Evolutionary conservation across 2,113 vertebrate genomes (phyloP), one percentile per base, ranked within the genome.

Genomic region (Gracilinanus agilis): DNA sequence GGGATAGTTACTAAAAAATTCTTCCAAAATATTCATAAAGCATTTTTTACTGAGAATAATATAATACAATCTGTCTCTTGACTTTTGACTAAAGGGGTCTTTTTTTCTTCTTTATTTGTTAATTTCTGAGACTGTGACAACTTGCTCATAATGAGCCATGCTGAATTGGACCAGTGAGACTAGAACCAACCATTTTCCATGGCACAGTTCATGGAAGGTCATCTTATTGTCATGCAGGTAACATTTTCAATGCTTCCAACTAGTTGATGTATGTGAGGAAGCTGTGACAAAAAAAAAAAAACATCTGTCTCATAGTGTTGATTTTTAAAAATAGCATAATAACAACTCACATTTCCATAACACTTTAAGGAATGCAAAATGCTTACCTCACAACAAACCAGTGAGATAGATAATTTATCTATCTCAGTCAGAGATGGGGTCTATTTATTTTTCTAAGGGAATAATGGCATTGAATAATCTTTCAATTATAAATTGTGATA

Each of bases 51-150:
- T 40, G n/a, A 83, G n/a, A 83, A 83, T 83, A 83, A 40, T 83
- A 23, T 83, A 83, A 83, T 83, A 83, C 67, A 83, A 83, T 83
- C 67, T 83, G 67, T 83, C n/a, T 83, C 67, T 83, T 83, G 67
- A 83, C 67, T 83, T 83, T 83, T 83, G 67, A 83, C 67, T 83
- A 34, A 83, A 83, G n/a, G 67, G 67, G 67, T 83, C n/a, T 83
- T 34, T 83, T 83, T 75, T 83, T 67, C 55, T 83, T 40, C n/a
- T 83, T 83, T 83, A 40, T 83, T 75, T 75, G 61, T n/a, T 83
- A 83, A 83, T 83, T 83, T 83, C 19, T 8, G 67, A 40, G n/a
- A 5, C n/a, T 40, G 67, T 40, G 67, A 83, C n/a, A 83, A 83
- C 16, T 83, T 21, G 67, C 19, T 40, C 67, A 83, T 83, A 83